Evolutionary conservation across 2,797 vertebrate species (phyloP), one percentile per base, ranked within the genome.

Genomic region (Micrastur ruficollis): DNA sequence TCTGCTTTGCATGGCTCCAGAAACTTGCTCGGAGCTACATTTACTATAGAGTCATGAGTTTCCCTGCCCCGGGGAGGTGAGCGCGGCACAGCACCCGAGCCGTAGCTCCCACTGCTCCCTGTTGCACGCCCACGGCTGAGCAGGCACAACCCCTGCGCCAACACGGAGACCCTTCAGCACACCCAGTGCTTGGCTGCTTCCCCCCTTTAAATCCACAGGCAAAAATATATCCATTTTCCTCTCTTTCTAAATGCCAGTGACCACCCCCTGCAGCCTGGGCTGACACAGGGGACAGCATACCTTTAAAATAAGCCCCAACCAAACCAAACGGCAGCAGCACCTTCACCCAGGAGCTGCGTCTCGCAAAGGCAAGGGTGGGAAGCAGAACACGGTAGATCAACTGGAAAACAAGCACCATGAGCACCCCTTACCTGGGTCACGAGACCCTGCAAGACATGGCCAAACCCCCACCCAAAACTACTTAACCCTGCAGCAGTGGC

Each of bases 391-490:
- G 1, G 40, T 9, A 85, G 42, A 86, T 63, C 56, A 75, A 12
- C 12, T 1, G 1, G 61, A 68, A 61, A 70, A 65, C 0, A 13
- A 89, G 49, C 32, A 84, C 12, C 59, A 65, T 5, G 13, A 72
- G 50, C 83, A 88, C 11, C 86, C 92, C 95, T 92, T 92, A 94
- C 87, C 89, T 83, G 74, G 19, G 65, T 50, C 68, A 40, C 27
- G 8, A 17, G 23, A 79, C 63, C 47, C 79, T 88, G 75, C 32
- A 58, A 82, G 61, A 86, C 70, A 76, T 34, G 74, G 56, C 17
- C 50, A 74, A 42, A 5, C 0, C 31, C 13, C 9, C 42, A 44
- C 26, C 29, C 34, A 25, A 42, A 81, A 66, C 14, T 31, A 68
- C 73, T 92, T 31, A 66, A 78, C 52, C 40, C 67, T 56, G 74